Percentiles rank a stretch among this genome's conserved stretches.
Conservation (phyloP, 1,140 invertebrate species). For the Microvelia longipes region DNA sequence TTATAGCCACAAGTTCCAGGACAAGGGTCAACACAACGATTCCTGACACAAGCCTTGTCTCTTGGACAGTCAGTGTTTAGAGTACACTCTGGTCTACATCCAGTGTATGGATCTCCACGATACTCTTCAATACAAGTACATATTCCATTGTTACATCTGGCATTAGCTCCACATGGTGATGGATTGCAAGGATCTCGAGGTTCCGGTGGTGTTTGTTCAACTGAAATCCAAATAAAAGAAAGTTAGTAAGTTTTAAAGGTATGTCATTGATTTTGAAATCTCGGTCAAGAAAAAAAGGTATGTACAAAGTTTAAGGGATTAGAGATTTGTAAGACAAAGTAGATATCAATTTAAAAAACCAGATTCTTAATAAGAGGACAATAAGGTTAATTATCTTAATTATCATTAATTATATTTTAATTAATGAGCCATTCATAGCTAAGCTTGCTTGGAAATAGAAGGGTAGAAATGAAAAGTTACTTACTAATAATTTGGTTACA, state of each 20-base stretch:
- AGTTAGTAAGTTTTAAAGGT: too few relatives aligned
- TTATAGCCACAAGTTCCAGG: slow-evolving; percentile 52
- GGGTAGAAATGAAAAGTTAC: slow-evolving; percentile 28
- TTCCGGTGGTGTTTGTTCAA: slow-evolving; percentile 37
- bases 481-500: slow-evolving; percentile 42
- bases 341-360: too few relatives aligned
- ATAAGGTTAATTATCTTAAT: too few relatives aligned
- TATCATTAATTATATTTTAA: too few relatives aligned
- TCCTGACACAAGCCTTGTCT: slow-evolving; percentile 51
- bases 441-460: too few relatives aligned
- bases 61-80: slow-evolving; percentile 45
- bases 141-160: slow-evolving; percentile 42
- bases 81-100: slow-evolving; percentile 46
- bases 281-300: too few relatives aligned
- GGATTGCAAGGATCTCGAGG: slow-evolving; percentile 47
- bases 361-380: too few relatives aligned
- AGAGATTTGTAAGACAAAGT: too few relatives aligned
- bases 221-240: background rate
- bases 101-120: slow-evolving; percentile 43
- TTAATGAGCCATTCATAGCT: too few relatives aligned
- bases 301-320: too few relatives aligned
- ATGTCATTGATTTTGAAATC: too few relatives aligned
- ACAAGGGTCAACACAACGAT: slow-evolving; percentile 61
- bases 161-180: slow-evolving; percentile 55
- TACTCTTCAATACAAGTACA: slow-evolving; percentile 43